Evolutionary conservation across 2,888 invertebrate genomes (phyloP).

Genomic region (Aromia moschata): DNA sequence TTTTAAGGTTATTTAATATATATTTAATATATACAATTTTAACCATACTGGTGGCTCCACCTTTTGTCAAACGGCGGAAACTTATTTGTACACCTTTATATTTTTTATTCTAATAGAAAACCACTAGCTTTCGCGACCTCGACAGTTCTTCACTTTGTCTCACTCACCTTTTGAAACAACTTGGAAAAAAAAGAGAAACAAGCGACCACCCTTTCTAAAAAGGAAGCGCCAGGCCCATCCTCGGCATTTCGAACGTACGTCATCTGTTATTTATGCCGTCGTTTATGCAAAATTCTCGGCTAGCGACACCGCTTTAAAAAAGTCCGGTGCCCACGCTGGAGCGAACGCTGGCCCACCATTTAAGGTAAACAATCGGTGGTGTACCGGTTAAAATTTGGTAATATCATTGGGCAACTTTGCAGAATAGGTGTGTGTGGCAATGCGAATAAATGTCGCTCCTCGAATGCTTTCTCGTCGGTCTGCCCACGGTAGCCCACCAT

Average conservation of each 20-base stretch:
- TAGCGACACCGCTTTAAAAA: slow-evolving; percentile 1
- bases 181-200: no score
- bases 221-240: neutral
- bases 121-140: no score
- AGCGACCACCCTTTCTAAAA: no score
- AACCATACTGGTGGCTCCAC: no score
- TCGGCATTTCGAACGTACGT: neutral
- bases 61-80: no score
- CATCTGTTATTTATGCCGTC: slow-evolving; percentile 13
- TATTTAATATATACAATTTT: no score
- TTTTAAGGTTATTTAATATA: no score
- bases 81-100: no score
- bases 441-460: neutral
- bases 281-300: slow-evolving; percentile 9
- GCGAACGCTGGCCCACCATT: slow-evolving; percentile 3
- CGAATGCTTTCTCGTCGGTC: neutral
- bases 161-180: no score
- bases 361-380: slow-evolving; percentile 16
- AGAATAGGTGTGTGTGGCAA: slow-evolving; percentile 3
- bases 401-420: slow-evolving; percentile 12
- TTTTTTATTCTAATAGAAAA: no score
- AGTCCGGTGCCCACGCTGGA: slow-evolving; percentile 15
- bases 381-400: slow-evolving; percentile 20
- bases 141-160: no score
- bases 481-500: slow-evolving; percentile 6